phyloP scores from a whole-genome alignment of 2,797 vertebrate species.

The Parauchenoglanis ngamensis region DNA sequence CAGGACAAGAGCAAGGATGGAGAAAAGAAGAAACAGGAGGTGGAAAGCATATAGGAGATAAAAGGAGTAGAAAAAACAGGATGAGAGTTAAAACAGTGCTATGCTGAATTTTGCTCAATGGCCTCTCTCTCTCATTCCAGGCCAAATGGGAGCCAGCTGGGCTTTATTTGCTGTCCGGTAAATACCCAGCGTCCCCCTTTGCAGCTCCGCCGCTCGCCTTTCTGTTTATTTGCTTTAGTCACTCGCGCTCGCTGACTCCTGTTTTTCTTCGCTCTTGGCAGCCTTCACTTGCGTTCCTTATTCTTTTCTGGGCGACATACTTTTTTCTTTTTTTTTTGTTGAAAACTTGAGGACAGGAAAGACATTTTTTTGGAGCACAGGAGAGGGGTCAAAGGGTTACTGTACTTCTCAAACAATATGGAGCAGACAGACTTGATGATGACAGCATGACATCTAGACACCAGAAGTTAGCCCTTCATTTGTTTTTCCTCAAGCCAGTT shows the following conservation, averaged over 20 bases:
- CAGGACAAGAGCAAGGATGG: neutral
- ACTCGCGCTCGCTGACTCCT: conserved; percentile 41
- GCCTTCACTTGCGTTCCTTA: conserved; percentile 12
- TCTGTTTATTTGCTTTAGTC: conserved; percentile 58
- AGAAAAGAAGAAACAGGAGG: neutral
- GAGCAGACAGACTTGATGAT: conserved; percentile 35
- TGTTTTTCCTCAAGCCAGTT: conserved; percentile 30
- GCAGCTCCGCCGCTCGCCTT: conserved; percentile 43
- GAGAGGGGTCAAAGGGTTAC: conserved; percentile 20
- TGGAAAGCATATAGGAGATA: neutral
- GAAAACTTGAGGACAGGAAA: conserved; percentile 18
- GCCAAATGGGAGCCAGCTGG: conserved; percentile 63
- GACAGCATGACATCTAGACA: conserved; percentile 42
- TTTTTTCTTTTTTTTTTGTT: conserved; percentile 12
- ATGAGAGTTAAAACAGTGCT: conserved; percentile 6
- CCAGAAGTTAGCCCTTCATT: conserved; percentile 21
- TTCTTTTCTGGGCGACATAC: conserved; percentile 14
- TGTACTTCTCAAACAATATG: neutral
- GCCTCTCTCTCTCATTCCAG: conserved; percentile 41
- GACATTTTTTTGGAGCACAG: conserved; percentile 11
- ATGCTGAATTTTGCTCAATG: conserved; percentile 13
- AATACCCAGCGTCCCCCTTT: conserved; percentile 56
- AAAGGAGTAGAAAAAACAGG: neutral
- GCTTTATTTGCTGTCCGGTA: conserved; percentile 61
- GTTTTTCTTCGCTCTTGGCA: conserved; percentile 48